A percentile compares a stretch with the other conserved stretches of the same genome.
phyloP scores from a whole-genome alignment of 2,888 invertebrate species.

The Epicampocera succincta region DNA sequence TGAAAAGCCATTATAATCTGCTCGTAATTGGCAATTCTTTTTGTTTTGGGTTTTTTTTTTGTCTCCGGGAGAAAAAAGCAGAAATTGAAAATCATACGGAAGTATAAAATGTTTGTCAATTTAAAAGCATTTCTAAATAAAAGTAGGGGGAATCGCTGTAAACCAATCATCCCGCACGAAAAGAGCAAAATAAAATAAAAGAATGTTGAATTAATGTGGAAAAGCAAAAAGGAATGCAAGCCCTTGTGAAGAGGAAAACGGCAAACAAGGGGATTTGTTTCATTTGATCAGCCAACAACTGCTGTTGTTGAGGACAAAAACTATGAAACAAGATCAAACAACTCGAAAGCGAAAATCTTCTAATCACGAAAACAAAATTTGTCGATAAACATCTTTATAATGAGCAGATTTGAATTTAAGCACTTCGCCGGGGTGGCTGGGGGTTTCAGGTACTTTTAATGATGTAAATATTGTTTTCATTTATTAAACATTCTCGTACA shows the following conservation, averaged over 20 bases:
- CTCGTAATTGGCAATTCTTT: slow-evolving; percentile 64
- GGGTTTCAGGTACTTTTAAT: slow-evolving; percentile 25
- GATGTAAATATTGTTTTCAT: slow-evolving; percentile 22
- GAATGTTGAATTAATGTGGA: slow-evolving; percentile 15
- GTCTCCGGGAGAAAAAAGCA: not conserved
- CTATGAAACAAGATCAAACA: slow-evolving; percentile 47
- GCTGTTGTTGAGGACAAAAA: slow-evolving; percentile 40
- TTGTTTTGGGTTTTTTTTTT: slow-evolving; percentile 27
- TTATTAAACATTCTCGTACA: too few relatives aligned
- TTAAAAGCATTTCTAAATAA: slow-evolving; percentile 11
- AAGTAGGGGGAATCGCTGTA: slow-evolving; percentile 47
- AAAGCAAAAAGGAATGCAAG: slow-evolving; percentile 15
- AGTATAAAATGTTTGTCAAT: slow-evolving; percentile 40
- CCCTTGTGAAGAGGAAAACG: slow-evolving; percentile 8
- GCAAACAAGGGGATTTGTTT: slow-evolving; percentile 54
- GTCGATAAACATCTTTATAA: slow-evolving; percentile 78
- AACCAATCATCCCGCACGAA: slow-evolving; percentile 57
- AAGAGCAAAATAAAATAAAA: slow-evolving; percentile 16
- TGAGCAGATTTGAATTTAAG: slow-evolving; percentile 73
- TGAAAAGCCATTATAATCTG: slow-evolving; percentile 62
- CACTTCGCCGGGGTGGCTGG: slow-evolving; percentile 14
- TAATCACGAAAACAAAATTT: slow-evolving; percentile 70
- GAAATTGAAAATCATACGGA: slow-evolving; percentile 43
- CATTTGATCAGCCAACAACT: slow-evolving; percentile 44
- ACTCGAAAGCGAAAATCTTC: slow-evolving; percentile 22